A percentile compares a stretch with the other conserved stretches of the same genome.
Evolutionary conservation across 2,797 vertebrate species (phyloP).

Genomic region (Poecilia picta): DNA sequence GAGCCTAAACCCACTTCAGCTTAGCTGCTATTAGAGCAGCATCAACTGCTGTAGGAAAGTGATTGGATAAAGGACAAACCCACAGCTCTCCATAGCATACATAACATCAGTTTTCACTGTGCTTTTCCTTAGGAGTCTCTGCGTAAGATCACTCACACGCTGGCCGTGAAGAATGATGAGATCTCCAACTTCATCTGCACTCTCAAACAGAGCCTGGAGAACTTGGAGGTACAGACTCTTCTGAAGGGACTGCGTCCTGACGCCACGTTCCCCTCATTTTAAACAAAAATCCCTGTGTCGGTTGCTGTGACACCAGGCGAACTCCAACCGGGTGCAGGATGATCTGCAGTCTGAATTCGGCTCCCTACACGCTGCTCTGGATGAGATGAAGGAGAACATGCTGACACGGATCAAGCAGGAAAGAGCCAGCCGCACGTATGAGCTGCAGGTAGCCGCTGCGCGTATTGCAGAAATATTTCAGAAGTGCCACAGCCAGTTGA

Average conservation of each 20-base stretch:
- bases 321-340: constrained; percentile 87
- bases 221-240: constrained; percentile 84
- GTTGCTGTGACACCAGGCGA: constrained; percentile 74
- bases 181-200: constrained; percentile 90
- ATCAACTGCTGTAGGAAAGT: constrained; percentile 7
- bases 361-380: constrained; percentile 84
- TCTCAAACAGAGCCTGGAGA: constrained; percentile 91
- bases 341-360: constrained; percentile 91
- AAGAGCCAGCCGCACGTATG: constrained; percentile 89
- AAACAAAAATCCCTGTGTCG: not conserved
- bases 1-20: constrained; percentile 27
- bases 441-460: constrained; percentile 86
- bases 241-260: not conserved
- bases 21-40: constrained; percentile 17
- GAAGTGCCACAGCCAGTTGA: not conserved
- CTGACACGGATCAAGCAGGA: constrained; percentile 95
- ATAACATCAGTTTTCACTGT: not conserved
- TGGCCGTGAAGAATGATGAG: constrained; percentile 94
- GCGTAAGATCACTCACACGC: constrained; percentile 89
- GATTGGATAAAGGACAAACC: constrained; percentile 6
- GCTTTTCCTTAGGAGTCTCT: constrained; percentile 83
- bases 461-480: not conserved
- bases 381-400: constrained; percentile 92
- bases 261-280: not conserved
- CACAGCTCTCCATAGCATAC: not conserved